Base-by-base conservation (phyloP, 2,888 invertebrate species). In the Drosophila subquinaria region DNA sequence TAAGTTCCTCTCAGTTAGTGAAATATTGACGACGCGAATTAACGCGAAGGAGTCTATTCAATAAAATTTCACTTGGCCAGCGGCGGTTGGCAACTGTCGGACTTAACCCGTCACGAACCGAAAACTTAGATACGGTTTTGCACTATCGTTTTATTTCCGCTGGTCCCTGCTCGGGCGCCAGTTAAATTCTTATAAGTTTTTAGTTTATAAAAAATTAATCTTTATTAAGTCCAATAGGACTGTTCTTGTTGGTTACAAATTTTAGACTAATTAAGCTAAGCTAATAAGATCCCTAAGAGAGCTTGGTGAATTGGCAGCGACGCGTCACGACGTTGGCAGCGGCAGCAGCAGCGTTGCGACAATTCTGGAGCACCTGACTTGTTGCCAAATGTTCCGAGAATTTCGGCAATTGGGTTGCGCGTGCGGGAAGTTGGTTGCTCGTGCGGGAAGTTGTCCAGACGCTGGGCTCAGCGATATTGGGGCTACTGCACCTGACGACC, bases 1-100 rank as follows among this genome's bases (percentile, higher is more conserved):
- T 42, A 17, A 42, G 42, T 42, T 42, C 4, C 1, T 17, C 1
- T 17, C 42, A 42, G 42, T 17, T 17, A 17, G 10, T 42, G 15
- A 42, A 1, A 3, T 17, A 17, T 42, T 1, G 42, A 42, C 42
- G 9, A 17, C 42, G 4, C 42, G 42, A 42, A 17, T 17, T 42
- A 42, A 42, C 42, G 17, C 17, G 40, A 40, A 15, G 42, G 42
- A 42, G 42, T 17, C 42, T 42, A n/a, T 4, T 42, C 42, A 10
- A 42, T 15, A 42, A 9, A 15, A 23, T 23, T 23, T 17, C 5
- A 11, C 33, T 51, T 11, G 17, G 35, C 45, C 13, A 45, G 45
- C 23, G 45, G 27, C 45, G 45, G 13, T 45, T 23, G 45, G 43
- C 43, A 11, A 43, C 43, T 20, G 43, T 11, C 11, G 43, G 43